Conservation (phyloP, 2,797 vertebrate genomes). For the Sebastes nivosus region DNA sequence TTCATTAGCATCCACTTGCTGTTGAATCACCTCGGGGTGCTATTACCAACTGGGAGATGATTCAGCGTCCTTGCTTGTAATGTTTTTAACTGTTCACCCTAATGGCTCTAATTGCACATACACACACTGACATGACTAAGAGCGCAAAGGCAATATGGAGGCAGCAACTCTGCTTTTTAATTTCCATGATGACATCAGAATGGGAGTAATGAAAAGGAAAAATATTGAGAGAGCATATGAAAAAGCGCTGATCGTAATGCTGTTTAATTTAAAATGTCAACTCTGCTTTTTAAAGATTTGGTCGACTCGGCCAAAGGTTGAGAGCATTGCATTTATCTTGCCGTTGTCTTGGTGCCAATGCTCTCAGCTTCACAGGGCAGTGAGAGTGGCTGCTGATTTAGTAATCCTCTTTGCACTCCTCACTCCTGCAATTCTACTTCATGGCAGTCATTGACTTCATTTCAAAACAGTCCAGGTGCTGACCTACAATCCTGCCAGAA, state of each 20-base stretch:
- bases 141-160: neutral
- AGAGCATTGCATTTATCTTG: neutral
- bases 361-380: slow-evolving; percentile 42
- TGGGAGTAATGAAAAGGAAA: neutral
- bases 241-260: neutral
- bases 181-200: neutral
- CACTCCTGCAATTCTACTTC: slow-evolving; percentile 60
- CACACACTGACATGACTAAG: slow-evolving; percentile 4
- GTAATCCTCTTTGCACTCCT: slow-evolving; percentile 81
- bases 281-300: slow-evolving; percentile 1
- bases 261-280: neutral
- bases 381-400: slow-evolving; percentile 77
- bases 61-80: neutral
- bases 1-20: neutral
- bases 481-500: slow-evolving; percentile 45
- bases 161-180: neutral
- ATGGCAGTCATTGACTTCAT: slow-evolving; percentile 54
- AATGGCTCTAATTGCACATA: neutral
- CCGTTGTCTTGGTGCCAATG: slow-evolving; percentile 35
- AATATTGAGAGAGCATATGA: neutral
- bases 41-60: slow-evolving; percentile 13
- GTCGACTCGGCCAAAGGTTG: neutral
- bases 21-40: slow-evolving; percentile 17
- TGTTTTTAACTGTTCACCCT: neutral
- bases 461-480: slow-evolving; percentile 64